These are phyloP conservation scores for Colostygia pectinataria DNA, from an alignment of 2,888 invertebrate species.

Conservation along the genomic window DNA sequence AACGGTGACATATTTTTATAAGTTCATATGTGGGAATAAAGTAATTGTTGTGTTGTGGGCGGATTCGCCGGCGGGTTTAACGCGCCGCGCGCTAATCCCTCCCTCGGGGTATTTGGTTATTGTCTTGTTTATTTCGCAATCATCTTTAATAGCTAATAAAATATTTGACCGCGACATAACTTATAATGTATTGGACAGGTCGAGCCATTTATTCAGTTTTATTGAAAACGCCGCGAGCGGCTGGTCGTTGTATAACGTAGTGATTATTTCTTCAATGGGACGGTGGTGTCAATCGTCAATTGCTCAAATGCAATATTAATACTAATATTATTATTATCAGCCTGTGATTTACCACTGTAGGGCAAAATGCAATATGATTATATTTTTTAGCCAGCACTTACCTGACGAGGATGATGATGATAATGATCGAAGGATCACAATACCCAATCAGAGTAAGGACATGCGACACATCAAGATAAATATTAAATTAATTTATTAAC, in stretches of 20 bases:
- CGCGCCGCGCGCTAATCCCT: constrained; percentile 32
- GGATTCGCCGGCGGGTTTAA: constrained; percentile 37
- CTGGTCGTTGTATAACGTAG: neutral
- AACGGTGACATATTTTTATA: constrained; percentile 36
- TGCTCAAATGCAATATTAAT: too few relatives aligned
- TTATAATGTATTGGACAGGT: constrained; percentile 35
- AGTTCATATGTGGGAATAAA: constrained; percentile 42
- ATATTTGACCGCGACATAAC: constrained; percentile 32
- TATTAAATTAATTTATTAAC: constrained; percentile 11
- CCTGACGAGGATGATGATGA: too few relatives aligned
- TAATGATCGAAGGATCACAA: neutral
- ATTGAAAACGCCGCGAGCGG: constrained; percentile 26
- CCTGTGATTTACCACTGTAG: too few relatives aligned
- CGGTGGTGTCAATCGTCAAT: constrained; percentile 2
- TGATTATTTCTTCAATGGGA: constrained; percentile 1
- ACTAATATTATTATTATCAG: too few relatives aligned
- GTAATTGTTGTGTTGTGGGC: constrained; percentile 44
- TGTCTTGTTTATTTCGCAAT: constrained; percentile 38
- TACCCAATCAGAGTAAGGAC: neutral
- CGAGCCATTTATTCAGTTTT: constrained; percentile 28
- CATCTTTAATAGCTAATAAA: constrained; percentile 35
- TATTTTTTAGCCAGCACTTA: too few relatives aligned
- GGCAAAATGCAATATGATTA: too few relatives aligned
- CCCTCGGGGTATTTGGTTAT: constrained; percentile 36
- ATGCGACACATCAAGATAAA: constrained; percentile 8